phyloP scores from a whole-genome alignment of 2,888 invertebrate species.

The Dicranocentrus wangi region DNA sequence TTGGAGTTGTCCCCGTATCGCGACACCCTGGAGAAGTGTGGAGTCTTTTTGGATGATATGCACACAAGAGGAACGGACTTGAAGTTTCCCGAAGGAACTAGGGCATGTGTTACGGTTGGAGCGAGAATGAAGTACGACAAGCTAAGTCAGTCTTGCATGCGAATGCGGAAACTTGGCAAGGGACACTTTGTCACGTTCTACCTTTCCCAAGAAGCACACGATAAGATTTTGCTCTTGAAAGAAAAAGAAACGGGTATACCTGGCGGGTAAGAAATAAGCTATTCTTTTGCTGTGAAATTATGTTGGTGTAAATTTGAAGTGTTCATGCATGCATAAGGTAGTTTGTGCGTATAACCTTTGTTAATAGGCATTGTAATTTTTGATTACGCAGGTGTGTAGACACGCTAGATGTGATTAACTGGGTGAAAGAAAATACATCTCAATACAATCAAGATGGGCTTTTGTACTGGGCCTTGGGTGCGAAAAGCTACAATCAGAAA shows the following conservation, averaged over 20 bases:
- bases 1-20: slow-evolving; percentile 61
- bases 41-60: slow-evolving; percentile 67
- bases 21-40: slow-evolving; percentile 48
- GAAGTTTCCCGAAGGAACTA: slow-evolving; percentile 46
- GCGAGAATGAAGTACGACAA: slow-evolving; percentile 63
- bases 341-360: too few species aligned
- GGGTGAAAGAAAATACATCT: slow-evolving; percentile 58
- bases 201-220: slow-evolving; percentile 58
- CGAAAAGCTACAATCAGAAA: slow-evolving; percentile 58
- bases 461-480: slow-evolving; percentile 64
- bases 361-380: background rate
- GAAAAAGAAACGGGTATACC: background rate
- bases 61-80: slow-evolving; percentile 69
- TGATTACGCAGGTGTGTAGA: slow-evolving; percentile 4
- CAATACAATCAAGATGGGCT: slow-evolving; percentile 58
- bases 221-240: background rate
- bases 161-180: slow-evolving; percentile 67
- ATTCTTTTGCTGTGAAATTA: too few species aligned
- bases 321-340: too few species aligned
- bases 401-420: slow-evolving; percentile 59
- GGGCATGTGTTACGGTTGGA: slow-evolving; percentile 65
- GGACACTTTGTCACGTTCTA: slow-evolving; percentile 66
- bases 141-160: slow-evolving; percentile 66
- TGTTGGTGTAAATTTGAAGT: too few species aligned
- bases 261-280: background rate